Base-by-base conservation (phyloP, 2,797 vertebrate genomes). In the Neopelma chrysocephalum region DNA sequence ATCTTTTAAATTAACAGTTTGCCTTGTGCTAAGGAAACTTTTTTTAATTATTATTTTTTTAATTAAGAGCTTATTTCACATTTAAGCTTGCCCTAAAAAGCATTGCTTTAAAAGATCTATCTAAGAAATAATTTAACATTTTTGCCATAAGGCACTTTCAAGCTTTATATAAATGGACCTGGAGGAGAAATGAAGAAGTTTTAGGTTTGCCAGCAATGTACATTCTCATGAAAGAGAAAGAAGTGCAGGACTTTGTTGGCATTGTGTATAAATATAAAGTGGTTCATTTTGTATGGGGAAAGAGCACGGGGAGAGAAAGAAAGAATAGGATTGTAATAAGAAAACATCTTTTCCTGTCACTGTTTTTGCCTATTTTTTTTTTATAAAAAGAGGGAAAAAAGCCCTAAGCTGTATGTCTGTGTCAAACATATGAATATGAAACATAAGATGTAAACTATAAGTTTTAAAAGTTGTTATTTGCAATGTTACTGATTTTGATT, bases 381-480 rank as follows among this genome's bases (percentile, higher is more conserved):
- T 40, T 73, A 71, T 14, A 72, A 72, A 82, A 91, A 91, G 11
- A 42, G 50, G 32, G 87, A 22, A 15, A 21, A 93, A 94, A 86
- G 6, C 23, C 72, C 77, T 87, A 72, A 94, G 80, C 89, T 97
- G 71, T 89, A 89, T 93, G 66, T 88, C 73, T 69, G 16, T 80
- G 65, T 83, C 90, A 96, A 92, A 87, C 76, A 21, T 88, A 72
- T 93, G 82, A 95, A 18, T 93, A 89, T 96, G 95, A 97, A 97
- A 97, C 27, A 82, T 71, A 71, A 97, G 61, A 82, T 96, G 84
- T 96, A 98, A 98, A 96, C 97, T 97, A 31, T 32, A 96, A 73
- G 62, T 53, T 84, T 75, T 91, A 87, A 94, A 97, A 96, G 77
- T 90, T 95, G 48, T 87, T 96, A 77, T 87, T 95, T 95, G 65